Conservation (phyloP, 2,113 vertebrate genomes). For the Ctenomys sociabilis region DNA sequence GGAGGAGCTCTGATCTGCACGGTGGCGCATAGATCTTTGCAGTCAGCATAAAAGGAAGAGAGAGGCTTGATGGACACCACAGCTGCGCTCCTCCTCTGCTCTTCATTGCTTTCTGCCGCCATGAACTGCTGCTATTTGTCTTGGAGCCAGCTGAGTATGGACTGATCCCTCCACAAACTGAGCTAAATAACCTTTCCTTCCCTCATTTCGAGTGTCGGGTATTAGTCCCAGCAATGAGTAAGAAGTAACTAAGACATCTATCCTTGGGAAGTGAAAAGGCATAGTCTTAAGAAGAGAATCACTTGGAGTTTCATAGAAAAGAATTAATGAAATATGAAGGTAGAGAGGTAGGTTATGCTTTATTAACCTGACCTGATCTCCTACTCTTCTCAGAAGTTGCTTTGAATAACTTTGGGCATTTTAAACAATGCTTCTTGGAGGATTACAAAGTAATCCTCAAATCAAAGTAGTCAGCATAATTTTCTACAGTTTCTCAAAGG, state of each 20-base stretch:
- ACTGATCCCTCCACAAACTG: too few relatives aligned
- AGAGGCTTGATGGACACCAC: too few relatives aligned
- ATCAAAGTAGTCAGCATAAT: background rate
- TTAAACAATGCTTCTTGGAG: background rate
- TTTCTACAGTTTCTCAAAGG: background rate
- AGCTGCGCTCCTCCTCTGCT: too few relatives aligned
- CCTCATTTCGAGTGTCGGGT: too few relatives aligned
- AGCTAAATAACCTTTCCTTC: too few relatives aligned
- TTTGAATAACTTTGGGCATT: slow-evolving; percentile 22
- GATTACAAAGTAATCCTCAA: background rate
- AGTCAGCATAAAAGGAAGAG: too few relatives aligned
- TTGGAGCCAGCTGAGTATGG: too few relatives aligned
- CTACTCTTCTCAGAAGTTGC: slow-evolving; percentile 15
- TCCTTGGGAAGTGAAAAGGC: background rate
- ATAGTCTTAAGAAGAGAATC: background rate
- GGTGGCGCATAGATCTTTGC: too few relatives aligned
- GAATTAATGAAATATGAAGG: background rate
- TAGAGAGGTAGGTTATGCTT: background rate
- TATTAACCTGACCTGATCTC: background rate
- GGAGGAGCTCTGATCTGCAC: too few relatives aligned
- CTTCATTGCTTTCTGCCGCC: too few relatives aligned
- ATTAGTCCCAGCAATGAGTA: too few relatives aligned
- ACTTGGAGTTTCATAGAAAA: background rate
- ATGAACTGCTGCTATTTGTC: too few relatives aligned
- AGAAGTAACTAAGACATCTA: background rate